Evolutionary conservation across 2,797 vertebrate species (phyloP), one percentile per base, ranked within the genome.

Genomic region (Lacerta agilis): DNA sequence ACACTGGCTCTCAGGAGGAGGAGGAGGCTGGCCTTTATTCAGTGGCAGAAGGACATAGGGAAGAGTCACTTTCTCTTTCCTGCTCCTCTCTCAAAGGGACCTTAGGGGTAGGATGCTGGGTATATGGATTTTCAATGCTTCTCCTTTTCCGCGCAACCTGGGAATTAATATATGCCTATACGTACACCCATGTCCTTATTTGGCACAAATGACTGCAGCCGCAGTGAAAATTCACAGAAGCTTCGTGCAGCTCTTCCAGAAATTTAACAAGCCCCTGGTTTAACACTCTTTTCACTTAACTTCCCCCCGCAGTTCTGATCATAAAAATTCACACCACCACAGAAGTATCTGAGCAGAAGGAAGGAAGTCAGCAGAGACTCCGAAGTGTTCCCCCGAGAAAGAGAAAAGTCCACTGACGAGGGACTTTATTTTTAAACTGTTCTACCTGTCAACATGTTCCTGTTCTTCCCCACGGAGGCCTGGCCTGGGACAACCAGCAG

Each of bases 151-250:
- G 1, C 6, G 1, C 15, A 73, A 33, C 33, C 29, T 15, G 36
- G 33, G 71, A 3, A 33, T 73, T 73, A 36, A 73, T n/a, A 73
- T 73, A 4, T 27, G 10, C 41, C 41, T 43, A 43, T 43, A 43
- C 6, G 41, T 43, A n/a, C 61, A 83, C 38, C 66, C 58, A 4
- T 69, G 81, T n/a, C n/a, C 18, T 58, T 58, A 38, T 33, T 29
- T 79, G 36, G 27, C 76, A 88, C 10, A 4, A 55, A 25, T 4
- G 79, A 72, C 0, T 86, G 66, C 55, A 61, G 64, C 73, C 55
- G 17, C 83, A 89, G 27, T 20, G 86, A 90, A 89, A 58, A 5
- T 80, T 87, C 73, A 0, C 73, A 81, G 88, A 83, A 82, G 13
- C 10, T 61, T 9, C 0, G 2, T 27, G 27, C 13, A 87, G 45